Conservation (phyloP, 2,113 vertebrate species). For the Plectropomus leopardus region DNA sequence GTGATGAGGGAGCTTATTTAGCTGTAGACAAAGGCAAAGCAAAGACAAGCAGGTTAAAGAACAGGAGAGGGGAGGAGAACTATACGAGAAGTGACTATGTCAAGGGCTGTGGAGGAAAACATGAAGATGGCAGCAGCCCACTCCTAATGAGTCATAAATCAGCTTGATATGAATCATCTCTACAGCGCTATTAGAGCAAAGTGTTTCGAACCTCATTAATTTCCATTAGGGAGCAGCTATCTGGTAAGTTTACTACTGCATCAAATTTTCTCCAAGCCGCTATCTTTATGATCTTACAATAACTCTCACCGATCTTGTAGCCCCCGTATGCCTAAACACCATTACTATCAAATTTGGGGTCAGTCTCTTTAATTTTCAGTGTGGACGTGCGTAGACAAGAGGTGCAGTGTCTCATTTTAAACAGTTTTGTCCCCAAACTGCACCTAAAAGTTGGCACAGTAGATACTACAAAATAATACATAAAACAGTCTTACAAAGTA, state of each 20-base stretch:
- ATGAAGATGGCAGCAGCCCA: conserved; percentile 55
- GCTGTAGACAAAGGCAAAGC: conserved; percentile 19
- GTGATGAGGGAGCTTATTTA: conserved; percentile 32
- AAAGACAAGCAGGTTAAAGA: conserved; percentile 22
- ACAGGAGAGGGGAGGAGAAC: conserved; percentile 2
- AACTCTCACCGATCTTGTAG: conserved; percentile 23
- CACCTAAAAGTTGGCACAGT: background rate
- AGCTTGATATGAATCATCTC: conserved; percentile 74
- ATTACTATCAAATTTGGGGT: conserved; percentile 10
- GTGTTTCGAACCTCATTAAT: conserved; percentile 77
- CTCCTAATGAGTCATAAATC: conserved; percentile 79
- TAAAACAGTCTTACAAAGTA: background rate
- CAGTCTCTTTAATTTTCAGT: conserved; percentile 21
- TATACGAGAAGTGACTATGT: conserved; percentile 44
- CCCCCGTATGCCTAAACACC: conserved; percentile 13
- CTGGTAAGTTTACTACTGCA: conserved; percentile 56
- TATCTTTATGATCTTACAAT: conserved; percentile 44
- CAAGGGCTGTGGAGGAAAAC: conserved; percentile 54
- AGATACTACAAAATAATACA: background rate
- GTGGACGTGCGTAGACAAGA: background rate
- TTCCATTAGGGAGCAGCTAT: conserved; percentile 71
- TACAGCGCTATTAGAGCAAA: conserved; percentile 72
- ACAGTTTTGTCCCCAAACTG: background rate
- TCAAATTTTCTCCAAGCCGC: conserved; percentile 44
- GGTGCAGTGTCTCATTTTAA: background rate